phyloP scores from a whole-genome alignment of 2,797 vertebrate genomes.

The Hippopotamyrus pictus region DNA sequence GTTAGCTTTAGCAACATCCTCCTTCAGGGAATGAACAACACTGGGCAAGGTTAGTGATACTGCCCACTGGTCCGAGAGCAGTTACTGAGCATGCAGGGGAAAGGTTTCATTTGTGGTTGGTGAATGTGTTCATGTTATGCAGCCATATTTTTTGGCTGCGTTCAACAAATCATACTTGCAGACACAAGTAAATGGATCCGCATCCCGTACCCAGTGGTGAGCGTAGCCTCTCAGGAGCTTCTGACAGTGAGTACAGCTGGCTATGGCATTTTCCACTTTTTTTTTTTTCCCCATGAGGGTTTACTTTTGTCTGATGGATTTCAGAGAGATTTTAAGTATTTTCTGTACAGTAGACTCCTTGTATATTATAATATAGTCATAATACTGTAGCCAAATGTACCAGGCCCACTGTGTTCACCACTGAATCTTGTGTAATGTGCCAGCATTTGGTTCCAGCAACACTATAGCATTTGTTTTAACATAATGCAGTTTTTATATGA shows the following conservation, averaged over 20 bases:
- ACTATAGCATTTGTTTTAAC: slow-evolving; percentile 32
- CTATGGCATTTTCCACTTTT: not conserved
- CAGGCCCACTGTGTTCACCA: slow-evolving; percentile 16
- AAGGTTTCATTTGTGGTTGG: not conserved
- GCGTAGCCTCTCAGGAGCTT: not conserved
- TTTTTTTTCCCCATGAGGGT: not conserved
- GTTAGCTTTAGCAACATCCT: not conserved
- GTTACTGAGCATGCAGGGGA: not conserved
- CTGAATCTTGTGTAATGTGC: slow-evolving; percentile 22
- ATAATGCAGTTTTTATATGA: slow-evolving; percentile 15
- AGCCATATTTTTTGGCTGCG: not conserved
- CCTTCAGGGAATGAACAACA: not conserved
- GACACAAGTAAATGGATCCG: not conserved
- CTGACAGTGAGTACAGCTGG: not conserved
- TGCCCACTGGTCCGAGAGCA: not conserved
- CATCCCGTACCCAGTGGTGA: not conserved
- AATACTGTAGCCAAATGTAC: slow-evolving; percentile 23
- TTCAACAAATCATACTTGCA: not conserved
- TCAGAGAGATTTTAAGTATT: not conserved
- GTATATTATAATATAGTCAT: slow-evolving; percentile 39
- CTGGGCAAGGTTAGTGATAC: not conserved
- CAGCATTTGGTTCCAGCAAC: slow-evolving; percentile 26
- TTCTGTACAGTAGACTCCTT: slow-evolving; percentile 22
- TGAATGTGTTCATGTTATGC: not conserved
- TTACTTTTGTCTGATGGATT: not conserved